A percentile compares a stretch with the other conserved stretches of the same genome.
These are phyloP conservation scores for Larimichthys polyactis DNA, from an alignment of 2,113 vertebrate species.

Conservation along the genomic window DNA sequence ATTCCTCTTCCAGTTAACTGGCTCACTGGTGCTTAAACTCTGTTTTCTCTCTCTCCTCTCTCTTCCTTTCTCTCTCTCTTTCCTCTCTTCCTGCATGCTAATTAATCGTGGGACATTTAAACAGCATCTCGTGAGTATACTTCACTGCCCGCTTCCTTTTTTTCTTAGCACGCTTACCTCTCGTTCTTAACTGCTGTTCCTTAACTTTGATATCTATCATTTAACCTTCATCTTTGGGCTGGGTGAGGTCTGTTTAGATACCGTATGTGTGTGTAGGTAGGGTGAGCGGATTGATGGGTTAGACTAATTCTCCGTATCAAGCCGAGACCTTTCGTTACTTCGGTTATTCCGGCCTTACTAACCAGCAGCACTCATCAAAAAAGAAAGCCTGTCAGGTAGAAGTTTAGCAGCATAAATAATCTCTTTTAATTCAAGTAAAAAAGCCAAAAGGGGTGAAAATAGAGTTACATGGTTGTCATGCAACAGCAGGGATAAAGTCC, in stretches of 20 bases:
- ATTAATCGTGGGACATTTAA: conserved; percentile 54
- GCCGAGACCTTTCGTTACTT: background rate
- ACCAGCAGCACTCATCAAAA: background rate
- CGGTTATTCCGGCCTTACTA: background rate
- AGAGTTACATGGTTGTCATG: conserved; percentile 19
- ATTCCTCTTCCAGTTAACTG: conserved; percentile 5
- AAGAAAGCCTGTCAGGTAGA: background rate
- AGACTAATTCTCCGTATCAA: background rate
- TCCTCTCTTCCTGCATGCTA: conserved; percentile 52
- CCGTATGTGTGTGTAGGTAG: background rate
- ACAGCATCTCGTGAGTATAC: conserved; percentile 93
- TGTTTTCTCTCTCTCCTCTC: background rate
- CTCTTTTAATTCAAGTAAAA: conserved; percentile 9
- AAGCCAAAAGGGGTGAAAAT: background rate
- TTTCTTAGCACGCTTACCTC: conserved; percentile 9
- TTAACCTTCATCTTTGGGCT: conserved; percentile 49
- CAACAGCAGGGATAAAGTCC: conserved; percentile 38
- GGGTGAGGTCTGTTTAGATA: background rate
- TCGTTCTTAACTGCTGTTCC: conserved; percentile 32
- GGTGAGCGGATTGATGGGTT: background rate
- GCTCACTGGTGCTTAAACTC: conserved; percentile 29
- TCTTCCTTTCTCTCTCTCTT: conserved; percentile 6
- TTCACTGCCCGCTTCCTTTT: conserved; percentile 29
- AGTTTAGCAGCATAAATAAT: conserved; percentile 17
- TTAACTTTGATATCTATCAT: conserved; percentile 40